A percentile compares a stretch with the other conserved stretches of the same genome.
phyloP scores from a whole-genome alignment of 2,113 vertebrate genomes.

The Pteronura brasiliensis region DNA sequence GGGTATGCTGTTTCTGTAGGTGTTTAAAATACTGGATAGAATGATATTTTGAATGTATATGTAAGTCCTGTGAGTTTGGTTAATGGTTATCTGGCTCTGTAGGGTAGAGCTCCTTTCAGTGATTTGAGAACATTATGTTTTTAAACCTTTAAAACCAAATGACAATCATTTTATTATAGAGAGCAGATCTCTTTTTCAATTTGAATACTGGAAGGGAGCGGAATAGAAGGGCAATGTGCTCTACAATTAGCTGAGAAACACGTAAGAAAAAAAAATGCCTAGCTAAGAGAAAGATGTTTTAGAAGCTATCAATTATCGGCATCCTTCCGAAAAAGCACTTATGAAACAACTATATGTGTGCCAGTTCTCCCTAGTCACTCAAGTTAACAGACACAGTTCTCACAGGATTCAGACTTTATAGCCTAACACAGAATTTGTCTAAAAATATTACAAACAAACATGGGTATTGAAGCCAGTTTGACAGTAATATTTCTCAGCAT shows the following conservation, averaged over 20 bases:
- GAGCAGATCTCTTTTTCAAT: neutral
- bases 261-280: neutral
- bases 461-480: neutral
- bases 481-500: conserved; percentile 14
- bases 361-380: neutral
- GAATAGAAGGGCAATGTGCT: neutral
- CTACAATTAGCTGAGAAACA: neutral
- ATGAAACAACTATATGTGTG: neutral
- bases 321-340: neutral
- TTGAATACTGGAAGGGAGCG: neutral
- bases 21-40: neutral
- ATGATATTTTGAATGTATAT: neutral
- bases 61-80: neutral
- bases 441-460: neutral
- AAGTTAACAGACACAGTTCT: neutral
- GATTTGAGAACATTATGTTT: neutral
- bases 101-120: neutral
- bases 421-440: neutral
- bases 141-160: neutral
- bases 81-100: neutral
- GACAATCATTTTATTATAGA: neutral
- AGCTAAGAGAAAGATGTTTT: neutral
- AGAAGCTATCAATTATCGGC: neutral
- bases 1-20: neutral
- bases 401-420: neutral